Percentiles rank a stretch among this genome's conserved stretches.
These are phyloP conservation scores for Ibycter americanus DNA, from an alignment of 2,797 vertebrate species.

Conservation along the genomic window DNA sequence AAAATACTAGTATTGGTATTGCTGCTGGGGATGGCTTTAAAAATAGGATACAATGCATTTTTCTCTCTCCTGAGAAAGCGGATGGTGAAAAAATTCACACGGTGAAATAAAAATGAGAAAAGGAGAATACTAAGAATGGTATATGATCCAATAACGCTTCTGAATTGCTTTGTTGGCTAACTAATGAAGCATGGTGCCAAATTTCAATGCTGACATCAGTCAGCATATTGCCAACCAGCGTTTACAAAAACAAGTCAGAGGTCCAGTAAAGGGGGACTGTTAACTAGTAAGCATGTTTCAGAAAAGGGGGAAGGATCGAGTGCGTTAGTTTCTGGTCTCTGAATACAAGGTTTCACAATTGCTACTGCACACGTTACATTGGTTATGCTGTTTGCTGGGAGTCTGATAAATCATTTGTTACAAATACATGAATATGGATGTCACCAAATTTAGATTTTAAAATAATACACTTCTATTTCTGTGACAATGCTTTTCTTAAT, in stretches of 20 bases:
- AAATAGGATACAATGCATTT: not conserved
- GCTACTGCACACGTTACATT: not conserved
- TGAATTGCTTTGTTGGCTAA: conserved; percentile 54
- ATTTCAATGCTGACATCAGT: conserved; percentile 41
- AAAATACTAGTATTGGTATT: not conserved
- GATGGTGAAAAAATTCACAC: not conserved
- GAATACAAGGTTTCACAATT: not conserved
- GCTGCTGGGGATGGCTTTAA: not conserved
- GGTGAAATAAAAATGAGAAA: conserved; percentile 52
- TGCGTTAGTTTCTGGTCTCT: not conserved
- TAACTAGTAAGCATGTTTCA: not conserved
- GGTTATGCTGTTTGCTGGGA: accelerated
- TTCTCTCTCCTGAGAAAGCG: conserved; percentile 37
- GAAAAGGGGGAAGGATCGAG: not conserved
- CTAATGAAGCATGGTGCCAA: conserved; percentile 63
- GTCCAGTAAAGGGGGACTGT: not conserved
- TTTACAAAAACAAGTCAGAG: not conserved
- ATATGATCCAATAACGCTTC: conserved; percentile 43
- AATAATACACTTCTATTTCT: not conserved
- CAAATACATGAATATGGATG: not conserved
- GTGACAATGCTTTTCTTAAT: not conserved
- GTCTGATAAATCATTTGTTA: accelerated
- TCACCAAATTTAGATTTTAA: not conserved
- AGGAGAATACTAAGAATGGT: conserved; percentile 11
- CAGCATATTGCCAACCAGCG: not conserved